A percentile compares a stretch with the other conserved stretches of the same genome.
These are phyloP conservation scores for Urocyon cinereoargenteus DNA, from an alignment of 2,797 vertebrate genomes.

Conservation along the genomic window DNA sequence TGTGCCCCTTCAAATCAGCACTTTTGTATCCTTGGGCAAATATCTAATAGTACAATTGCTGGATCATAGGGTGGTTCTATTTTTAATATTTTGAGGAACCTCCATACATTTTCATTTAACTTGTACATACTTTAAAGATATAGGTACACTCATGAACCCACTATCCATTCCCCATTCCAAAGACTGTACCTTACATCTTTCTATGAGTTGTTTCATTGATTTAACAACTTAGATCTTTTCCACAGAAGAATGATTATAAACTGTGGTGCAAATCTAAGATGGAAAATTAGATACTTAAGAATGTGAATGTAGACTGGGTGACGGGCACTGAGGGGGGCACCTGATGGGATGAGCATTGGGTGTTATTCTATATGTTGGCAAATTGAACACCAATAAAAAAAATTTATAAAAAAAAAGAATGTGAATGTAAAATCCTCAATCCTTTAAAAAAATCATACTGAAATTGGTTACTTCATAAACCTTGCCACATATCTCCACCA, in stretches of 20 bases:
- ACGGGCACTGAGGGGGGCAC: too few relatives aligned
- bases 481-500: not conserved
- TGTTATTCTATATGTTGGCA: too few relatives aligned
- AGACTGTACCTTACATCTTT: not conserved
- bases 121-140: not conserved
- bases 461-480: not conserved
- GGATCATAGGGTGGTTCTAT: not conserved
- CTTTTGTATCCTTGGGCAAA: not conserved
- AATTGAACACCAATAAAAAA: too few relatives aligned
- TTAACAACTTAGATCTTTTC: not conserved
- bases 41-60: not conserved
- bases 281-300: not conserved
- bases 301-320: not conserved
- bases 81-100: not conserved
- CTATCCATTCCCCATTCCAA: not conserved
- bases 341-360: too few relatives aligned
- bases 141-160: not conserved
- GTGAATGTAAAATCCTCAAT: not conserved
- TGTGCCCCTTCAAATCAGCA: not conserved
- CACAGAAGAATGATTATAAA: not conserved
- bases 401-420: not conserved
- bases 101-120: not conserved
- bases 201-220: not conserved
- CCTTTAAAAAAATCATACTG: not conserved
- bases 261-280: not conserved